Evolutionary conservation across 2,888 invertebrate species (phyloP), one percentile per base, ranked within the genome.

Genomic region (Dromius quadrimaculatus): DNA sequence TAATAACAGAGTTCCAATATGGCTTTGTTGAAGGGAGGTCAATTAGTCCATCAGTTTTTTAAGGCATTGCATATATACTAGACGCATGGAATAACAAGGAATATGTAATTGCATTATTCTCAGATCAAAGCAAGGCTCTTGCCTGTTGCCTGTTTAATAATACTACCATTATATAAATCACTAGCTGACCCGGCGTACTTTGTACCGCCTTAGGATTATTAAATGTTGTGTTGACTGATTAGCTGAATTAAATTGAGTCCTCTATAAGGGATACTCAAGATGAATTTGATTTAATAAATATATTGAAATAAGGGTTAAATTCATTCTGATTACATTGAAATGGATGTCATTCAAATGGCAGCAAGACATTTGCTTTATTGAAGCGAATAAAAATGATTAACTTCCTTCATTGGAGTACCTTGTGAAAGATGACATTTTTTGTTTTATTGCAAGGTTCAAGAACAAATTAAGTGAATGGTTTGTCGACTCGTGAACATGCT

Each of bases 401-500:
- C 4, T 28, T 5, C 8, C 8, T 28, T 5, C 28, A 28, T 6
- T 5, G 8, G 8, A 5, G 3, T 28, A 28, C 28, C 28, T 28
- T 28, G 8, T 6, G 4, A 5, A 28, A 28, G 28, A 5, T 28
- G 4, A 8, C 28, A 8, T 28, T 28, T 28, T 3, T 6, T 28
- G 28, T 6, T 28, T 5, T 6, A 28, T 28, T 5, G 3, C 3
- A 28, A 28, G 8, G 28, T 28, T 5, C 71, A 65, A 61, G 50
- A 19, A 72, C 65, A 71, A 73, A 73, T 28, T 68, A 71, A 72
- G 11, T 69, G 15, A 72, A 73, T 61, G 74, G 69, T 74, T 73
- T 73, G 22, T 73, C 74, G 34, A 74, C 71, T 15, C 78, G 71
- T 13, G 77, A 78, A 72, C 76, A 77, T 9, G 78, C 79, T 9